Evolutionary conservation across 2,888 invertebrate species (phyloP).

Genomic region (Chrysolina haemoptera): DNA sequence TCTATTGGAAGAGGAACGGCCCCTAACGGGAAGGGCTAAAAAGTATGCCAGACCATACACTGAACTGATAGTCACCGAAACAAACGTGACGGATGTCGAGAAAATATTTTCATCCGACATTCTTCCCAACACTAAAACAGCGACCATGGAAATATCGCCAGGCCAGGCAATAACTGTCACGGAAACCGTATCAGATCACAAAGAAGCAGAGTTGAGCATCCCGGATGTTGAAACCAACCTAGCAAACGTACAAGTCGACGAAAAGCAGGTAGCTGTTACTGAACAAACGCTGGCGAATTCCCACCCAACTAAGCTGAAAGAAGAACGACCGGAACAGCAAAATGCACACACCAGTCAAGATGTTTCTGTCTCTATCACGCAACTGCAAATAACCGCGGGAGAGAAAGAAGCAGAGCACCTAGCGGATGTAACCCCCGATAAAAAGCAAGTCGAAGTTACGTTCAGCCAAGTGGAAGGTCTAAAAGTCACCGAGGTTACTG

Average conservation of each 20-base stretch:
- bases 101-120: conserved; percentile 70
- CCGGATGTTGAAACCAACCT: conserved; percentile 68
- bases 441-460: conserved; percentile 71
- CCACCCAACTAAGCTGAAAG: conserved; percentile 69
- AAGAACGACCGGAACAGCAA: conserved; percentile 68
- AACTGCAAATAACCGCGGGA: conserved; percentile 69
- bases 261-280: conserved; percentile 71
- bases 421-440: conserved; percentile 70
- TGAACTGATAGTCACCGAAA: conserved; percentile 73
- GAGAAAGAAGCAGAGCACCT: conserved; percentile 72
- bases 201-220: conserved; percentile 70
- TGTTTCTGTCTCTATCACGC: conserved; percentile 68
- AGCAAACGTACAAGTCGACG: conserved; percentile 73
- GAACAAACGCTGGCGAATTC: conserved; percentile 70
- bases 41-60: conserved; percentile 70
- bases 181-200: conserved; percentile 72
- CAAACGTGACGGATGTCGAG: conserved; percentile 73
- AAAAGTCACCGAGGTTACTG: conserved; percentile 73
- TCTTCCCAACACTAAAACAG: conserved; percentile 73
- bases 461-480: conserved; percentile 75
- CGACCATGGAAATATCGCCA: conserved; percentile 72
- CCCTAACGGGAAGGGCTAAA: conserved; percentile 70
- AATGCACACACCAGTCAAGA: conserved; percentile 68
- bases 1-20: conserved; percentile 67
- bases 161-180: conserved; percentile 76